Base-by-base conservation (phyloP, 2,113 vertebrate genomes). In the Pituophis catenifer region DNA sequence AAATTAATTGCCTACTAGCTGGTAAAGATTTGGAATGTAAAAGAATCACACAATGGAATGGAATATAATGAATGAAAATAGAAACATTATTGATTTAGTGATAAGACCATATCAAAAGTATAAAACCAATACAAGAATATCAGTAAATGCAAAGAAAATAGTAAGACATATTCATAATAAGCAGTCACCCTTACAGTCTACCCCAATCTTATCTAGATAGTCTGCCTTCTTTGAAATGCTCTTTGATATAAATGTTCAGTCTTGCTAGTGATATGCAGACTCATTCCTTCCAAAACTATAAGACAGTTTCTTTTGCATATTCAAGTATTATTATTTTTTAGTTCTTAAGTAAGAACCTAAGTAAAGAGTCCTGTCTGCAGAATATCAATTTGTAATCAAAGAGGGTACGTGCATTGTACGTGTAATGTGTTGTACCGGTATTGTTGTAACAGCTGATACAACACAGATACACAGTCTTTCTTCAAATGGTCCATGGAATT, bases 1-100 rank as follows among this genome's bases (percentile, higher is more conserved):
- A 92, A 38, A 33, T 93, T 75, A 90, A 93, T 44, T 90, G 50
- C 81, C 85, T 81, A 55, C 52, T 88, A 94, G 24, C 24, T 38
- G 85, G 54, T 90, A n/a, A 91, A 85, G 70, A 81, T 81, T 33
- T 38, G 17, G 33, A 81, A 81, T 38, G 33, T 38, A 81, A 81
- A 81, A 81, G 2, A 81, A 81, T 38, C 33, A 38, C 33, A 38
- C 70, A 81, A 21, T 81, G 33, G n/a, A 38, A 81, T 81, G 29
- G 62, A n/a, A 70, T 70, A 48, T 48, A 48, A 48, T 48, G 44
- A 48, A 48, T 48, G 44, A 70, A 70, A 70, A 70, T 70, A 70
- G 62, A 70, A 70, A 70, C 62, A 15, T 70, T 70, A 70, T 15
- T 70, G 62, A 70, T 70, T 70, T 70, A 70, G 29, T n/a, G 62